These are phyloP conservation scores for Holcopasites calliopsidis DNA, from an alignment of 1,140 invertebrate species.

Conservation along the genomic window DNA sequence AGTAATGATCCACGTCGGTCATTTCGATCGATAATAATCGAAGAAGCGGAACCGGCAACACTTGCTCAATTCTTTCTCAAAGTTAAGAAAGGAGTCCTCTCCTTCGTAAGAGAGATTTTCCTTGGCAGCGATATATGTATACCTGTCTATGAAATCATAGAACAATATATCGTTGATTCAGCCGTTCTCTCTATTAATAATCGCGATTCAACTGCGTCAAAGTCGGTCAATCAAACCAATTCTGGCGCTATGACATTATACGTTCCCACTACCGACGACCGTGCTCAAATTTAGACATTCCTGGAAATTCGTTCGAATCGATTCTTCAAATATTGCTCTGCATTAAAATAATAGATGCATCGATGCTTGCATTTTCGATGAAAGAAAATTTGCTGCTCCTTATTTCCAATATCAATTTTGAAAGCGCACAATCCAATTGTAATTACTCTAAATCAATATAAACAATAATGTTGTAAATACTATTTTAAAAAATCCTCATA, in stretches of 20 bases:
- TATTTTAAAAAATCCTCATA: too few species aligned
- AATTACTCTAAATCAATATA: too few species aligned
- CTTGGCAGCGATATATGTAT: neutral
- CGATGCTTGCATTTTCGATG: too few species aligned
- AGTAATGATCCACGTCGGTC: conserved; percentile 23
- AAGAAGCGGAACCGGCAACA: conserved; percentile 18
- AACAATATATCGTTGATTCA: conserved; percentile 61
- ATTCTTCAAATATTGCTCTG: too few species aligned
- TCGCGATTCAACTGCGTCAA: conserved; percentile 46
- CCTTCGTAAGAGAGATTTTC: too few species aligned
- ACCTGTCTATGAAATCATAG: conserved; percentile 41
- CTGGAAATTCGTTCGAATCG: neutral
- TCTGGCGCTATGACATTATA: too few species aligned
- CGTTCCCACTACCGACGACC: conserved; percentile 47
- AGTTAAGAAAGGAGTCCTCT: too few species aligned
- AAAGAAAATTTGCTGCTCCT: too few species aligned
- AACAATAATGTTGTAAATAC: too few species aligned
- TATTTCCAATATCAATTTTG: too few species aligned
- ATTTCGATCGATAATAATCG: conserved; percentile 35
- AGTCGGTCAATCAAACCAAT: conserved; percentile 62
- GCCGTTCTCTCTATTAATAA: conserved; percentile 69
- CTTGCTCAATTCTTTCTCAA: neutral
- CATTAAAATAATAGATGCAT: too few species aligned
- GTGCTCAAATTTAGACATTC: neutral
- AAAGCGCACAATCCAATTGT: too few species aligned